Conservation (phyloP, 1,140 invertebrate species). For the Helicoverpa armigera region DNA sequence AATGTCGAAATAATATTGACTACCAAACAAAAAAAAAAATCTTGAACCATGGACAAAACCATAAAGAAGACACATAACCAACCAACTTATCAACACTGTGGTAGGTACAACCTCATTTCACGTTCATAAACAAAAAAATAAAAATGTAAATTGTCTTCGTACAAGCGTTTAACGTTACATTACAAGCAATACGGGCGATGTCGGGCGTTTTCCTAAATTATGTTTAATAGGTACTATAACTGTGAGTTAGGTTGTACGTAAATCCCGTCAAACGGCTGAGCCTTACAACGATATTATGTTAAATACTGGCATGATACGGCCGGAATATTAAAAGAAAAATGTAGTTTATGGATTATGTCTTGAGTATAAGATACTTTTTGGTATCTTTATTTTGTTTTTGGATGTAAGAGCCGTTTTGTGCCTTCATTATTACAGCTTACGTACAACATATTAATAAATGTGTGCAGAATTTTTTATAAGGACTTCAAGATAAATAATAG, state of each 20-base stretch:
- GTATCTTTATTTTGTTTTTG: background rate
- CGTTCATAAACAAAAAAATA: background rate
- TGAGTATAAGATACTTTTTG: background rate
- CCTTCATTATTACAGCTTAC: too few relatives aligned
- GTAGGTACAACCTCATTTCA: conserved; percentile 16
- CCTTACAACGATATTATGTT: conserved; percentile 16
- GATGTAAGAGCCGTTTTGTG: too few relatives aligned
- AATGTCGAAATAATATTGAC: too few relatives aligned
- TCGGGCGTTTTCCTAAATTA: conserved; percentile 22
- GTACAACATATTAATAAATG: too few relatives aligned
- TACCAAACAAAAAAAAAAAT: too few relatives aligned
- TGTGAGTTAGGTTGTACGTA: conserved; percentile 5
- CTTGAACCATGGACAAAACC: background rate
- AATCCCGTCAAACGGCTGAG: conserved; percentile 27
- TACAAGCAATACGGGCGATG: conserved; percentile 19
- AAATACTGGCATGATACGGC: conserved; percentile 12
- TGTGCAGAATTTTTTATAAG: too few relatives aligned
- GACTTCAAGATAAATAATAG: too few relatives aligned
- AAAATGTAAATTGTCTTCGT: conserved; percentile 8
- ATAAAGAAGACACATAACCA: conserved; percentile 5
- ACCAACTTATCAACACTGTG: conserved; percentile 8
- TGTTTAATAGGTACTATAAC: conserved; percentile 14
- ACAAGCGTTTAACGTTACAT: conserved; percentile 13
- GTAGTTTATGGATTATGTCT: background rate
- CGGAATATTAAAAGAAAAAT: background rate